Percentiles rank a stretch among this genome's conserved stretches.
Conservation (phyloP, 2,113 vertebrate genomes). For the Poeciliopsis prolifica region DNA sequence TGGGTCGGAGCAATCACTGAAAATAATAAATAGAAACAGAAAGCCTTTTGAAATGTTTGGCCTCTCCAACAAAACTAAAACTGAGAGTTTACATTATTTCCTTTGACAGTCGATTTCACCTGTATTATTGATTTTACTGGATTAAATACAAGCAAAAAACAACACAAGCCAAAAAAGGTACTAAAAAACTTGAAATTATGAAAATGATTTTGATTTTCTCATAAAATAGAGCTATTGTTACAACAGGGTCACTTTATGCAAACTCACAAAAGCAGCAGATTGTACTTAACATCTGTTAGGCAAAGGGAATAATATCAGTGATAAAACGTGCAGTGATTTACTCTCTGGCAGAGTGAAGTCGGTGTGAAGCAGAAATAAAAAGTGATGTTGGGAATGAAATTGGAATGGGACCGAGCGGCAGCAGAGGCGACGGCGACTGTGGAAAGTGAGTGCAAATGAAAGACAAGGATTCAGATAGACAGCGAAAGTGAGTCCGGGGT, state of each 20-base stretch:
- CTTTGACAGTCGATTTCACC: background rate
- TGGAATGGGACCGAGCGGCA: slow-evolving; percentile 27
- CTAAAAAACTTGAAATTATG: too few species aligned
- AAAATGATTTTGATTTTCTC: too few species aligned
- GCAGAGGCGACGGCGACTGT: slow-evolving; percentile 1
- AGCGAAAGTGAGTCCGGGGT: slow-evolving; percentile 44
- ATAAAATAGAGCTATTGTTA: background rate
- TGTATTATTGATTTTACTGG: too few species aligned
- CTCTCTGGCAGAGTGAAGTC: background rate
- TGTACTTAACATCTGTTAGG: background rate
- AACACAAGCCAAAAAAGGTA: too few species aligned
- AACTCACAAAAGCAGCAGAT: background rate
- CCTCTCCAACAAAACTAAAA: background rate
- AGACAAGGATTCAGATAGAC: slow-evolving; percentile 41
- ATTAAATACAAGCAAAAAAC: too few species aligned
- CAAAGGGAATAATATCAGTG: slow-evolving; percentile 3
- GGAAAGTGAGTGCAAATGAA: slow-evolving; percentile 34
- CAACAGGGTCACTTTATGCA: background rate
- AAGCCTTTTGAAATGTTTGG: background rate
- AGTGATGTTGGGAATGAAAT: slow-evolving; percentile 19
- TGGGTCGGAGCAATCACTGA: too few species aligned
- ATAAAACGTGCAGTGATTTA: slow-evolving; percentile 16
- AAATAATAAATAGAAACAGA: background rate
- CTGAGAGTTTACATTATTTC: background rate
- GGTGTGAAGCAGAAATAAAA: slow-evolving; percentile 18